Percentiles rank a stretch among this genome's conserved stretches.
Conservation (phyloP, 1,140 invertebrate genomes). For the Phthorimaea operculella region DNA sequence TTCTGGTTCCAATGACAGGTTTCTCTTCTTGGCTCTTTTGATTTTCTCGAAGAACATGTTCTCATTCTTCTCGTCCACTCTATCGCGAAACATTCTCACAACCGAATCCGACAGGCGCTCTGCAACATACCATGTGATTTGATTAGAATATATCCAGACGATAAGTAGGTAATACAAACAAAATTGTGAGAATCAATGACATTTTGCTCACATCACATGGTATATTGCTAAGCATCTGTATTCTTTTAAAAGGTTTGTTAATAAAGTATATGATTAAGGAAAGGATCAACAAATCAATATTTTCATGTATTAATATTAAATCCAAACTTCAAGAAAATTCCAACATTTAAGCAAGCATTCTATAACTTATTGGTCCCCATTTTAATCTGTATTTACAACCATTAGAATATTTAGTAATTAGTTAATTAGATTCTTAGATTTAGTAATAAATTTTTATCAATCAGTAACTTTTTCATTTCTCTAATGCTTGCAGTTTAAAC, state of each 20-base stretch:
- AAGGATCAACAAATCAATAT: too few species aligned
- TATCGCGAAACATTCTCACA: constrained; percentile 51
- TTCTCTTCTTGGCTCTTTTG: constrained; percentile 40
- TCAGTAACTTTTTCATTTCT: too few species aligned
- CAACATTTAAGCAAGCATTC: too few species aligned
- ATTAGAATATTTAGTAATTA: too few species aligned
- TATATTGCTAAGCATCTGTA: constrained; percentile 54
- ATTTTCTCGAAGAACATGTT: constrained; percentile 43
- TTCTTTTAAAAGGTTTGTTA: not conserved
- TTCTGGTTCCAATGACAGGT: constrained; percentile 28
- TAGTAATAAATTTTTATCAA: too few species aligned
- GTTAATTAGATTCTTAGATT: too few species aligned
- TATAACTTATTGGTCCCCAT: too few species aligned
- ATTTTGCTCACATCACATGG: constrained; percentile 57
- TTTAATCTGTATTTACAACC: too few species aligned
- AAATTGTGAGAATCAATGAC: not conserved
- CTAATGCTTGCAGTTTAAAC: too few species aligned
- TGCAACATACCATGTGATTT: constrained; percentile 68
- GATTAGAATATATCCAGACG: constrained; percentile 29
- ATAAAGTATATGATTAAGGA: too few species aligned
- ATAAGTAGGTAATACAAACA: not conserved
- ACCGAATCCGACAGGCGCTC: constrained; percentile 62
- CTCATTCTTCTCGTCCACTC: constrained; percentile 47
- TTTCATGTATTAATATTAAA: too few species aligned
- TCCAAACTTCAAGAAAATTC: too few species aligned